A percentile compares a stretch with the other conserved stretches of the same genome.
Evolutionary conservation across 2,797 vertebrate genomes (phyloP).

Genomic region (Lutjanus argentimaculatus): DNA sequence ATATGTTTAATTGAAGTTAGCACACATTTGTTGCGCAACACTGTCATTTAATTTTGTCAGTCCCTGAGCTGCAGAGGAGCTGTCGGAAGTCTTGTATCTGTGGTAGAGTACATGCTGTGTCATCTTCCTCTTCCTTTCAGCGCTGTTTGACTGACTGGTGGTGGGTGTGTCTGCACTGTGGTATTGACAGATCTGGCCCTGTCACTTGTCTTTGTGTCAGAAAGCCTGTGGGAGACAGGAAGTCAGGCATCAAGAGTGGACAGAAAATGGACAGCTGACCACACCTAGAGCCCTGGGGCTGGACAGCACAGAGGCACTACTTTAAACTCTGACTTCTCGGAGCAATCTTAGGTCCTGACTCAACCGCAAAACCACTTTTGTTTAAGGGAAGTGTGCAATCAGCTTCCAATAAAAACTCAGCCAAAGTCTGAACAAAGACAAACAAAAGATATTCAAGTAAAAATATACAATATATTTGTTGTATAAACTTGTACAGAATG

Average conservation of each 20-base stretch:
- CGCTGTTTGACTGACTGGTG: constrained; percentile 56
- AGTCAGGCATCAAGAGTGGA: constrained; percentile 61
- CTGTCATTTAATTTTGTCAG: constrained; percentile 1
- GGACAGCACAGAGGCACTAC: constrained; percentile 8
- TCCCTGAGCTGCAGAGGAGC: constrained; percentile 25
- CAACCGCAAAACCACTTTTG: constrained; percentile 14
- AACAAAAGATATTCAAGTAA: constrained; percentile 74
- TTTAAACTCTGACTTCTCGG: neutral
- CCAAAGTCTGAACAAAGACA: constrained; percentile 42
- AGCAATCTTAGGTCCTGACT: constrained; percentile 14
- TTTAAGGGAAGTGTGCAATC: neutral
- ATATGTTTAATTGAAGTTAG: constrained; percentile 1
- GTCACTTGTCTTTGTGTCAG: constrained; percentile 73
- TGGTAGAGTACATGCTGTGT: constrained; percentile 62
- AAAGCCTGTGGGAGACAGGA: constrained; percentile 74
- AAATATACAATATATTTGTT: constrained; percentile 88
- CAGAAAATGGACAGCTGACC: constrained; percentile 67
- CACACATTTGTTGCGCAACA: neutral
- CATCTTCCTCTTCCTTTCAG: constrained; percentile 75
- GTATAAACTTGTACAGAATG: constrained; percentile 85
- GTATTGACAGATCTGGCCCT: constrained; percentile 73
- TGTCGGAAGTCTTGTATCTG: constrained; percentile 55
- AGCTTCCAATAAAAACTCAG: neutral
- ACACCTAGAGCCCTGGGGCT: constrained; percentile 61
- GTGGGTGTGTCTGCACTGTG: constrained; percentile 73